phyloP scores from a whole-genome alignment of 2,797 vertebrate genomes.

The Gallinago solitaria region DNA sequence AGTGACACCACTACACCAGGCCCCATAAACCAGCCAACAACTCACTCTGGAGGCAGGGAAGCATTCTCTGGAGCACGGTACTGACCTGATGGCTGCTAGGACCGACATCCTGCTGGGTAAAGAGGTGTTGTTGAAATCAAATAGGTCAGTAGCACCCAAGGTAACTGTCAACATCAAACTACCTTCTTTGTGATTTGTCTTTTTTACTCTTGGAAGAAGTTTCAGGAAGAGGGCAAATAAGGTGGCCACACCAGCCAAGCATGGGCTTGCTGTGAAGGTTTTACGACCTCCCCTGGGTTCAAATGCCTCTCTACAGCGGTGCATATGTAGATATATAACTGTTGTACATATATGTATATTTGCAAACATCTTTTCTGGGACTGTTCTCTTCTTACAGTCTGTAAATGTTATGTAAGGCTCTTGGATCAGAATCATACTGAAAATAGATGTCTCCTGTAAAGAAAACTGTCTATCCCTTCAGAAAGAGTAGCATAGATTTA shows the following conservation, averaged over 20 bases:
- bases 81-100: neutral
- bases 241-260: neutral
- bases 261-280: neutral
- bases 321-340: neutral
- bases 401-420: neutral
- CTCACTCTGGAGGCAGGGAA: neutral
- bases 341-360: neutral
- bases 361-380: neutral
- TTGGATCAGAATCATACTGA: neutral
- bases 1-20: neutral
- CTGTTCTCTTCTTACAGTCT: neutral
- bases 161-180: neutral
- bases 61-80: neutral
- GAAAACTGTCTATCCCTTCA: conserved; percentile 14
- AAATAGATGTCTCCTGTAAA: conserved; percentile 11
- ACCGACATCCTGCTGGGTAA: neutral
- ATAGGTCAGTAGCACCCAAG: neutral
- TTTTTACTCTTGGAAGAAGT: neutral
- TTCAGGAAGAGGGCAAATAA: neutral
- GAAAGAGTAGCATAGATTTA: neutral
- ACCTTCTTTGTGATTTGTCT: fast-evolving
- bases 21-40: neutral
- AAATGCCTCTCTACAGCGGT: neutral
- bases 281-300: neutral
- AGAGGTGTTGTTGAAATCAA: neutral